These are phyloP conservation scores for Coleophora flavipennella DNA, from an alignment of 2,888 invertebrate genomes.

Conservation along the genomic window DNA sequence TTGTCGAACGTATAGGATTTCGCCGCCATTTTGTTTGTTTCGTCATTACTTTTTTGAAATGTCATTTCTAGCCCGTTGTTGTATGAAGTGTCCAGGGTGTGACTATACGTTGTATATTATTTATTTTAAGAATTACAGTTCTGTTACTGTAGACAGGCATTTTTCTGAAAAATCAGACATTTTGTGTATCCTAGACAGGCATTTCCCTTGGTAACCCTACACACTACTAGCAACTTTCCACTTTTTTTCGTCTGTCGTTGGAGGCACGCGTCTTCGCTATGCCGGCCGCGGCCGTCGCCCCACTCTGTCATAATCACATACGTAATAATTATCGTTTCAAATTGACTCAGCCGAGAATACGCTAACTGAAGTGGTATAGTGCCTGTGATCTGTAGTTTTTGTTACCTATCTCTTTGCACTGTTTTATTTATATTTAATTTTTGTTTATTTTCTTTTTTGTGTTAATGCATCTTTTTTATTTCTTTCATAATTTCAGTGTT, in stretches of 20 bases:
- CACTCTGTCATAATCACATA: constrained; percentile 35
- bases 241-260: constrained; percentile 60
- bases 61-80: no score
- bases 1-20: no score
- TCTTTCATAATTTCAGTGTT: constrained; percentile 64
- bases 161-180: no score
- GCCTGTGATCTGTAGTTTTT: constrained; percentile 15
- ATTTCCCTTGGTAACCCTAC: no score
- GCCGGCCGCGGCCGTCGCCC: no score
- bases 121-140: no score
- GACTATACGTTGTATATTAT: no score
- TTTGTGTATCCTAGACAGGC: no score
- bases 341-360: constrained; percentile 32
- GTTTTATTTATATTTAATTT: constrained; percentile 18
- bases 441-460: constrained; percentile 29
- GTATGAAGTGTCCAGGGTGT: no score
- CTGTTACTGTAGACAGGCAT: no score
- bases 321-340: constrained; percentile 37
- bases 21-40: no score
- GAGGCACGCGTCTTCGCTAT: constrained; percentile 51
- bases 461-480: constrained; percentile 54
- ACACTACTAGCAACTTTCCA: constrained; percentile 50
- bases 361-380: constrained; percentile 12
- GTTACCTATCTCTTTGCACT: constrained; percentile 20
- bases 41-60: no score